These are phyloP conservation scores for rat (Rattus norvegicus) DNA, from an alignment of 2,113 vertebrate species.

Conservation along the genomic window DNA sequence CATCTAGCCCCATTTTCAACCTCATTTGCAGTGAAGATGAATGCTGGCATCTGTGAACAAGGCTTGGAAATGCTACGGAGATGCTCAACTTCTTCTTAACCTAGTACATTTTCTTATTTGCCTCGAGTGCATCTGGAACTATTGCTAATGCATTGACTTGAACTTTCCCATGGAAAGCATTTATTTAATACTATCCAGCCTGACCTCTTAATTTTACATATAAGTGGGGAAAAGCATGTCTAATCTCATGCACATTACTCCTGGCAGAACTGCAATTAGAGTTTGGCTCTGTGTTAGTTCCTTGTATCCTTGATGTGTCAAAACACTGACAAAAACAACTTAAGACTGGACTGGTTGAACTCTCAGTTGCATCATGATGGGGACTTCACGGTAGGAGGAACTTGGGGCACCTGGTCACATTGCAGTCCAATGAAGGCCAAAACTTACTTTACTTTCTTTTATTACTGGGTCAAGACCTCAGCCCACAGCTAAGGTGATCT, in stretches of 20 bases:
- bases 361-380: not conserved
- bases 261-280: not conserved
- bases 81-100: conserved; percentile 14
- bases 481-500: too few relatives aligned
- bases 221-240: not conserved
- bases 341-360: too few relatives aligned
- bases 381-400: not conserved
- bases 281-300: not conserved
- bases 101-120: not conserved
- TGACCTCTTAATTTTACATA: not conserved
- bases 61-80: not conserved
- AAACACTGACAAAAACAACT: not conserved
- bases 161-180: not conserved
- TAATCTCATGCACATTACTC: not conserved
- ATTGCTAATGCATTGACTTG: not conserved
- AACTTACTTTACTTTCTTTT: not conserved
- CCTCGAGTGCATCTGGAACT: conserved; percentile 9
- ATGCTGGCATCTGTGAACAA: not conserved
- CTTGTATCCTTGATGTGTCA: not conserved
- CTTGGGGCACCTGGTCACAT: not conserved
- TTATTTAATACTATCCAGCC: not conserved
- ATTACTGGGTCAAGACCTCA: not conserved
- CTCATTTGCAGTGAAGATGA: not conserved
- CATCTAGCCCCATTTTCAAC: not conserved
- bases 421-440: not conserved